Conservation (phyloP, 2,888 invertebrate genomes). For the Chorisops tibialis region DNA sequence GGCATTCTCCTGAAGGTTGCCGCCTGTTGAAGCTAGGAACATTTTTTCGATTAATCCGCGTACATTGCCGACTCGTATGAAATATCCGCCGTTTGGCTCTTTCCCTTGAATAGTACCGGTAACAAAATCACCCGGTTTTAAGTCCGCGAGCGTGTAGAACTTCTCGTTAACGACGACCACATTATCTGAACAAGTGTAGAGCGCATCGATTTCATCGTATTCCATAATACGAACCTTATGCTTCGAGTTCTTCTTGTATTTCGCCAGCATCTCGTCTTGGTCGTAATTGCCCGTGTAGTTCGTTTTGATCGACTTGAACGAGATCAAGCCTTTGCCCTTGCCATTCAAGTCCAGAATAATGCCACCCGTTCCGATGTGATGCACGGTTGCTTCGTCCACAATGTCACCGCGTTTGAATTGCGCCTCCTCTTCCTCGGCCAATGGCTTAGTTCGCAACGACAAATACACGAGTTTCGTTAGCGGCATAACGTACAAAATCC, state of each 20-base stretch:
- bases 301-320: constrained; percentile 44
- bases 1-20: constrained; percentile 56
- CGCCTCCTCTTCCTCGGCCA: background rate
- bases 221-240: constrained; percentile 61
- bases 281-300: constrained; percentile 48
- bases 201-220: constrained; percentile 63
- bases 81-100: constrained; percentile 55
- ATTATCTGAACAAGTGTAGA: constrained; percentile 68
- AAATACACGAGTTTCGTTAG: constrained; percentile 66
- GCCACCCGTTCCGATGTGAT: constrained; percentile 51
- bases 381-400: constrained; percentile 58
- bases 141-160: constrained; percentile 55
- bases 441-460: constrained; percentile 44
- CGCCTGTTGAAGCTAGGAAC: constrained; percentile 51
- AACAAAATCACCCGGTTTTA: constrained; percentile 58
- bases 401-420: constrained; percentile 57
- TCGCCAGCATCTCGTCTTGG: constrained; percentile 47
- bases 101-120: constrained; percentile 53
- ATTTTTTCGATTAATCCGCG: constrained; percentile 57
- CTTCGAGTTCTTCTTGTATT: constrained; percentile 46
- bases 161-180: constrained; percentile 56
- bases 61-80: constrained; percentile 56
- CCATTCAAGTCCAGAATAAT: constrained; percentile 46
- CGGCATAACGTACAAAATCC: constrained; percentile 67
- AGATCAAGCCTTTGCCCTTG: constrained; percentile 46